A percentile compares a stretch with the other conserved stretches of the same genome.
Evolutionary conservation across 2,888 invertebrate genomes (phyloP).

Genomic region (Leptinotarsa tumamoca): DNA sequence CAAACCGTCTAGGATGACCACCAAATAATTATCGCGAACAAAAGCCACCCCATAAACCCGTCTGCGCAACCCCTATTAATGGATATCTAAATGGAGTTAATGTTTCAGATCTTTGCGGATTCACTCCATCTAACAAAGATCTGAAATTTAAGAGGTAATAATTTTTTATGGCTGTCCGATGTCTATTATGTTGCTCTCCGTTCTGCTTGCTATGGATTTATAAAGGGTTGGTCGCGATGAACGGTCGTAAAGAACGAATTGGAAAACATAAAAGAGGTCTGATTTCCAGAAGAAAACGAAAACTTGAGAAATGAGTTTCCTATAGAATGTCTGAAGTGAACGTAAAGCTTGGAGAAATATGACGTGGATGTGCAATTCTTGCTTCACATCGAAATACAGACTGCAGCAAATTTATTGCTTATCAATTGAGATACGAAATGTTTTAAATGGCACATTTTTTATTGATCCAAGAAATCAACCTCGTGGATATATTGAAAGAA

Average conservation of each 20-base stretch:
- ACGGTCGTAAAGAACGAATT: slow-evolving; percentile 3
- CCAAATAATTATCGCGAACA: slow-evolving; percentile 11
- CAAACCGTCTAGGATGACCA: neutral
- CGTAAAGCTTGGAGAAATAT: neutral
- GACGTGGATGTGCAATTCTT: neutral
- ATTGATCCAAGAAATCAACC: no score
- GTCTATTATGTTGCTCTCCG: slow-evolving; percentile 28
- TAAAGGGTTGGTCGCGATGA: slow-evolving; percentile 6
- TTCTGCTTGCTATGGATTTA: slow-evolving; percentile 11
- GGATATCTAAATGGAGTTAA: slow-evolving; percentile 51
- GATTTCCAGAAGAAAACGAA: neutral
- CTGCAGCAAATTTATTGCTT: no score
- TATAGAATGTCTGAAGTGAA: neutral
- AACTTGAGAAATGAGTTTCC: neutral
- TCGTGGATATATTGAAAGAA: no score
- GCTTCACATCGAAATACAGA: no score
- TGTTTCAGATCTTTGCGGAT: slow-evolving; percentile 60
- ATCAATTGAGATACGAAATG: no score
- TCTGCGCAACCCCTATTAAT: slow-evolving; percentile 26
- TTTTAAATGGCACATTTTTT: no score
- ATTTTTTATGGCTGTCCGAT: slow-evolving; percentile 40
- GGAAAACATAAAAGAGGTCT: slow-evolving; percentile 16
- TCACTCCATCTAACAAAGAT: slow-evolving; percentile 45
- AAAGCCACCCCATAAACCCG: slow-evolving; percentile 1
- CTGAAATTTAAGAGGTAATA: slow-evolving; percentile 27